Conservation (phyloP, 2,888 invertebrate genomes). For the Scaptomyza flava region DNA sequence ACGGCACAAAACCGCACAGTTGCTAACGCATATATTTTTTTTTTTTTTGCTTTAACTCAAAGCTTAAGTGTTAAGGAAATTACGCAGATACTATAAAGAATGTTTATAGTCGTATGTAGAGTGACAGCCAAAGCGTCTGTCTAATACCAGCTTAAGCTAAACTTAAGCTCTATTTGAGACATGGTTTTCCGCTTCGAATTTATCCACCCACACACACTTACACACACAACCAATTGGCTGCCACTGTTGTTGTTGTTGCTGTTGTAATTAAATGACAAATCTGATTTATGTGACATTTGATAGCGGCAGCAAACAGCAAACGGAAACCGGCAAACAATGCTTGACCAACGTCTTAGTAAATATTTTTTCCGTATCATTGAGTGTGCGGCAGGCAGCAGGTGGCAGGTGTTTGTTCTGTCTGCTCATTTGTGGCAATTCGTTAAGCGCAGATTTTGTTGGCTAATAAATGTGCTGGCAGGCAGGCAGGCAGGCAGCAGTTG, state of each 20-base stretch:
- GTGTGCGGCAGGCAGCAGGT: slow-evolving; percentile 16
- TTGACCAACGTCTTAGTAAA: slow-evolving; percentile 41
- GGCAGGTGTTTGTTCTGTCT: slow-evolving; percentile 23
- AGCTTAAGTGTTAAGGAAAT: slow-evolving; percentile 39
- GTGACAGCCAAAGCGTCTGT: slow-evolving; percentile 31
- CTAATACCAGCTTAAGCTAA: slow-evolving; percentile 60
- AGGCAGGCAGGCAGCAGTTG: slow-evolving; percentile 30
- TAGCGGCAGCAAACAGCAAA: slow-evolving; percentile 47
- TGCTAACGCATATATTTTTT: slow-evolving; percentile 34
- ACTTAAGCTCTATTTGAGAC: slow-evolving; percentile 59
- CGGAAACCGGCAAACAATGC: slow-evolving; percentile 30
- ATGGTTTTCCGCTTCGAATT: slow-evolving; percentile 31
- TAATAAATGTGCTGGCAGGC: slow-evolving; percentile 67
- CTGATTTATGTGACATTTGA: slow-evolving; percentile 81
- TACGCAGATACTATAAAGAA: slow-evolving; percentile 9
- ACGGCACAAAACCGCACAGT: slow-evolving; percentile 24
- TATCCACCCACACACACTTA: slow-evolving; percentile 9
- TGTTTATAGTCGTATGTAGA: slow-evolving; percentile 21
- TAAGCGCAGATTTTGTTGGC: slow-evolving; percentile 40
- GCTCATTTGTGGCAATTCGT: slow-evolving; percentile 68
- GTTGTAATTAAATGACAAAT: slow-evolving; percentile 72
- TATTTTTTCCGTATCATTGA: slow-evolving; percentile 37
- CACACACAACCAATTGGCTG: not conserved
- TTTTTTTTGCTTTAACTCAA: slow-evolving; percentile 18
- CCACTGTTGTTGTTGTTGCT: slow-evolving; percentile 19